Evolutionary conservation across 2,113 vertebrate species (phyloP).

Genomic region (Pachyramphus minor): DNA sequence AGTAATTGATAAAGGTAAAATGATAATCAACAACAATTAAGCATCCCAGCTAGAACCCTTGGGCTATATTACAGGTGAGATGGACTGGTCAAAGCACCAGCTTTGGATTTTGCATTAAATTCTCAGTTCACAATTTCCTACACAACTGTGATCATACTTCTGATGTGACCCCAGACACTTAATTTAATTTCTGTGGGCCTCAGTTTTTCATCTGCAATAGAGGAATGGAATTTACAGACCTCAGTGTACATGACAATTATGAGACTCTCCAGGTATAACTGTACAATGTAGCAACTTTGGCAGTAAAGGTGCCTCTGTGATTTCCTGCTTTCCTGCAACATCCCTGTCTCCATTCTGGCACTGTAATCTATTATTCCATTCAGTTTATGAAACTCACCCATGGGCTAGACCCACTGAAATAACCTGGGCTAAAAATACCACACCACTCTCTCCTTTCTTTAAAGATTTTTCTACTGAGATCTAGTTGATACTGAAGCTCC

Average conservation of each 20-base stretch:
- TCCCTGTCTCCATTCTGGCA: background rate
- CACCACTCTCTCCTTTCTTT: background rate
- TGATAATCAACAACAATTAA: background rate
- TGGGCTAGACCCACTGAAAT: background rate
- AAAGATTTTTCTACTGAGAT: background rate
- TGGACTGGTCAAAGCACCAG: background rate
- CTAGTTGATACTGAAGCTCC: background rate
- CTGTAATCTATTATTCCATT: background rate
- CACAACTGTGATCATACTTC: background rate
- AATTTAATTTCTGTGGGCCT: background rate
- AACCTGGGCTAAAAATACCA: background rate
- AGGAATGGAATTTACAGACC: background rate
- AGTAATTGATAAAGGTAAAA: background rate
- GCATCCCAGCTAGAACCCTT: background rate
- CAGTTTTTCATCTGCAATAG: background rate
- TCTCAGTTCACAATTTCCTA: background rate
- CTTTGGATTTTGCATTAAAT: background rate
- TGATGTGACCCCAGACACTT: background rate
- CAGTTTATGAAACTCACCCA: background rate
- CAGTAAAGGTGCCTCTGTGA: background rate
- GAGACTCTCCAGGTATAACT: background rate
- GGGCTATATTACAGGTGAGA: background rate
- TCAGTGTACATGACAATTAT: background rate
- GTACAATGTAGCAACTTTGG: background rate
- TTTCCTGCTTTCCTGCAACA: background rate